These are phyloP conservation scores for Vicugna pacos DNA, from an alignment of 2,113 vertebrate genomes.

Conservation along the genomic window DNA sequence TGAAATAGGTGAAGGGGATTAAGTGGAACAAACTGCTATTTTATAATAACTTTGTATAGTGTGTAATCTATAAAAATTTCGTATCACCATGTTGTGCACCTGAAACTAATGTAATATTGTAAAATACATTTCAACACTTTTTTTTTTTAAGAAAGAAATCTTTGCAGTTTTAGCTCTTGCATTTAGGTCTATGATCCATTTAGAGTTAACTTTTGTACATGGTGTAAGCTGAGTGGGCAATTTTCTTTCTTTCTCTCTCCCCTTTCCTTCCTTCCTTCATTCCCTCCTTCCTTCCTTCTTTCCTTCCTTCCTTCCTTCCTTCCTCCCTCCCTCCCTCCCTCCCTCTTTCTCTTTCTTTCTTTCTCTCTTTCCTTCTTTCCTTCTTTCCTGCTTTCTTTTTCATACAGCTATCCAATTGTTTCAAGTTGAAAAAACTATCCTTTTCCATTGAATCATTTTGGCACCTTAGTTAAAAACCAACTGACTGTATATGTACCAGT, in stretches of 20 bases:
- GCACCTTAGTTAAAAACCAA: neutral
- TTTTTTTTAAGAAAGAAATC: neutral
- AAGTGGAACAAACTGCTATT: neutral
- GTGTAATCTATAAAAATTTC: neutral
- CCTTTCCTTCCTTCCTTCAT: no score
- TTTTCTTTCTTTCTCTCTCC: neutral
- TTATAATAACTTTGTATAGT: neutral
- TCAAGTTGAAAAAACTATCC: neutral
- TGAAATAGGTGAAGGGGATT: neutral
- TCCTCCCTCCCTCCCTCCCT: rapidly evolving
- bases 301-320: no score
- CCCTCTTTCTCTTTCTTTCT: neutral
- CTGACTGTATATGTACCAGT: neutral
- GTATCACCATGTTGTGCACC: neutral
- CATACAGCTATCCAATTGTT: neutral
- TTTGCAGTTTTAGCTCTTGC: neutral
- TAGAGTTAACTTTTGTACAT: neutral
- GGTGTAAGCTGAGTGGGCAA: neutral
- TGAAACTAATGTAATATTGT: neutral
- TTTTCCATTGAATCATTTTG: neutral
- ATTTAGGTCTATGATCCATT: neutral
- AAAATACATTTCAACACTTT: neutral
- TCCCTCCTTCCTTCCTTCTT: no score
- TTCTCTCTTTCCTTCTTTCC: neutral
- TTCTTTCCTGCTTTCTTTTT: neutral